Conservation (phyloP, 2,113 vertebrate genomes). For the Albula glossodonta region DNA sequence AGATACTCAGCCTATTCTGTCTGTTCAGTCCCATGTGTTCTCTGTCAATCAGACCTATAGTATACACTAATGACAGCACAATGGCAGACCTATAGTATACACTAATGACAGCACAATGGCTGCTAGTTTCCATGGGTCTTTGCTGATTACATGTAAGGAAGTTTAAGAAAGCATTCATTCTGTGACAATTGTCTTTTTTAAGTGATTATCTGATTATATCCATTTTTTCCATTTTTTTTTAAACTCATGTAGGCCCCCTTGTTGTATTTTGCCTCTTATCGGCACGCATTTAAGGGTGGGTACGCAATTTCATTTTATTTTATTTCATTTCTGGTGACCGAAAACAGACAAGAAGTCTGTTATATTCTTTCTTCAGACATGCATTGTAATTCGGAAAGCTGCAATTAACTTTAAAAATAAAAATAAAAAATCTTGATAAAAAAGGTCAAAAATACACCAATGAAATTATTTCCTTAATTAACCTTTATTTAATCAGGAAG, state of each 20-base stretch:
- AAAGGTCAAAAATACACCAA: too few relatives aligned
- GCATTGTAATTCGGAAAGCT: too few relatives aligned
- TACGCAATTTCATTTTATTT: too few relatives aligned
- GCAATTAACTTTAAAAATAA: too few relatives aligned
- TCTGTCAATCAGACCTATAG: conserved; percentile 42
- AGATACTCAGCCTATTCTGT: conserved; percentile 52
- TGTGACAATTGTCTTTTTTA: background rate
- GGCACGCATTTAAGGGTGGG: background rate
- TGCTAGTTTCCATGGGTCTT: conserved; percentile 43
- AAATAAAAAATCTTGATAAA: too few relatives aligned
- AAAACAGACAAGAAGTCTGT: too few relatives aligned
- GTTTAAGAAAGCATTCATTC: background rate
- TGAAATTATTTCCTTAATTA: too few relatives aligned
- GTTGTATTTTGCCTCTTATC: background rate
- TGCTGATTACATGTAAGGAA: conserved; percentile 40
- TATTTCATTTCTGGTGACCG: too few relatives aligned
- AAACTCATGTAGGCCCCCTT: background rate
- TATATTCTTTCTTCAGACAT: too few relatives aligned
- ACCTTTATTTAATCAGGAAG: too few relatives aligned
- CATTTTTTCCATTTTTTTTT: background rate
- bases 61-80: conserved; percentile 35
- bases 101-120: conserved; percentile 54
- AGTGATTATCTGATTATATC: conserved; percentile 13
- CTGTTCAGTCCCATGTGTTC: conserved; percentile 48
- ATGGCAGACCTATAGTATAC: conserved; percentile 35